phyloP scores from a whole-genome alignment of 2,113 vertebrate species.

The Rhynchomys soricoides region DNA sequence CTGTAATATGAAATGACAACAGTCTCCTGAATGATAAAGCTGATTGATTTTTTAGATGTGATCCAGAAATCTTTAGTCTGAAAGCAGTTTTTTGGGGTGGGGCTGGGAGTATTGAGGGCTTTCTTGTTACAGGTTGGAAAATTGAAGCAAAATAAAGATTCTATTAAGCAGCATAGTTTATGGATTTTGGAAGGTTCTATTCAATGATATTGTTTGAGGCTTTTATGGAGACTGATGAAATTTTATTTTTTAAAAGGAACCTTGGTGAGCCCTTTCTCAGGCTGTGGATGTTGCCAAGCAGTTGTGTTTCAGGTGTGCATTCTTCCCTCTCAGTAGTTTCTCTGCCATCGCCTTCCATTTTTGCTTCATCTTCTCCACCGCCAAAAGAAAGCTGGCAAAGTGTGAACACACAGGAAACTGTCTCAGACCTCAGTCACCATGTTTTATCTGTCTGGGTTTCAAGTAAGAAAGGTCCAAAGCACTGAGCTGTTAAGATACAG shows the following conservation, averaged over 20 bases:
- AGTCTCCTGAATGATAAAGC: constrained; percentile 64
- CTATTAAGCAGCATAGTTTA: constrained; percentile 19
- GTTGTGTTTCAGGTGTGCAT: neutral
- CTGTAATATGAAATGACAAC: constrained; percentile 66
- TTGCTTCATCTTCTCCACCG: neutral
- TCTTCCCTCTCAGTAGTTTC: constrained; percentile 28
- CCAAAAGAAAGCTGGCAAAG: constrained; percentile 1
- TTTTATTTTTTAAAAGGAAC: neutral
- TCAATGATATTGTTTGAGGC: constrained; percentile 14
- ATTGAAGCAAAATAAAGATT: constrained; percentile 40
- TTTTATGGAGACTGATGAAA: neutral
- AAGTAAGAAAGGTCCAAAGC: constrained; percentile 34
- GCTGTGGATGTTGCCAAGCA: constrained; percentile 16
- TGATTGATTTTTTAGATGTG: constrained; percentile 49
- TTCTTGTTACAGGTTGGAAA: constrained; percentile 20
- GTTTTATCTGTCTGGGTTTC: constrained; percentile 49
- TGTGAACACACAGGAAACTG: constrained; percentile 37
- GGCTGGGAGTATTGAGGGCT: neutral
- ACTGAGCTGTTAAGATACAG: constrained; percentile 56
- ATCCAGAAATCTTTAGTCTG: constrained; percentile 71
- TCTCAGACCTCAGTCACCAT: constrained; percentile 10
- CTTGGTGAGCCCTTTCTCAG: neutral
- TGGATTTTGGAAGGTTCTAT: constrained; percentile 5
- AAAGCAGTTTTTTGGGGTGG: constrained; percentile 1
- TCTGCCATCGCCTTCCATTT: neutral